Base-by-base conservation (phyloP, 2,888 invertebrate species). In the Noctua comes region DNA sequence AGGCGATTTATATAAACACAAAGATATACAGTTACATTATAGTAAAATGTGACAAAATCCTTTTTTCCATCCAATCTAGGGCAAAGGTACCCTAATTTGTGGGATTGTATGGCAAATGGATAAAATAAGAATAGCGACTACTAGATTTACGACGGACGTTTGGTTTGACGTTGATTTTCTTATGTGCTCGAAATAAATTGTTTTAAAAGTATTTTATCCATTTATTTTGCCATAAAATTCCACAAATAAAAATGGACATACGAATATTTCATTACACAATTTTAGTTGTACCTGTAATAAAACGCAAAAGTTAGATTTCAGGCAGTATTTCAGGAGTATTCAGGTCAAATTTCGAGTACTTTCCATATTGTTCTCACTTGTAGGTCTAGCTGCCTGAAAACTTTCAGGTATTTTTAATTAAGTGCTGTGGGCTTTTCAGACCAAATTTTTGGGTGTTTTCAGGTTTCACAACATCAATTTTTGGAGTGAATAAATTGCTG, bases 401-500 rank as follows among this genome's bases (percentile, higher is more conserved):
- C 40, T 77, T 76, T 73, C 43, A 78, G 77, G 76, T 73, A 87
- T 87, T 85, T 86, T 80, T 66, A 77, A 87, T 87, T 74, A 77
- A 85, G 62, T 84, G 57, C 13, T 71, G 36, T 64, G 68, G 43
- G 65, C 21, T 64, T 84, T 72, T 62, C 0, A 1, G 27, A 43
- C 8, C 8, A 48, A 27, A 48, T 54, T 62, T 51, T 59, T n/a
- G 51, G 21, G 6, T 57, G 18, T 64, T 74, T 68, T 57, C 18
- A 24, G 21, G 2, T 40, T 82, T 59, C 1, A 2, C 16, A 10
- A 18, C 16, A 18, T 18, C 0, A 21, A 66, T n/a, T 43, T 54
- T 77, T 24, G 27, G 16, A 57, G 36, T 51, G 24, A 16, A 27
- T 68, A 68, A 18, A 18, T 24, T n/a, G 18, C 16, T 8, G 4